A percentile compares a stretch with the other conserved stretches of the same genome.
phyloP scores from a whole-genome alignment of 2,113 vertebrate genomes.

The Ameiurus melas region DNA sequence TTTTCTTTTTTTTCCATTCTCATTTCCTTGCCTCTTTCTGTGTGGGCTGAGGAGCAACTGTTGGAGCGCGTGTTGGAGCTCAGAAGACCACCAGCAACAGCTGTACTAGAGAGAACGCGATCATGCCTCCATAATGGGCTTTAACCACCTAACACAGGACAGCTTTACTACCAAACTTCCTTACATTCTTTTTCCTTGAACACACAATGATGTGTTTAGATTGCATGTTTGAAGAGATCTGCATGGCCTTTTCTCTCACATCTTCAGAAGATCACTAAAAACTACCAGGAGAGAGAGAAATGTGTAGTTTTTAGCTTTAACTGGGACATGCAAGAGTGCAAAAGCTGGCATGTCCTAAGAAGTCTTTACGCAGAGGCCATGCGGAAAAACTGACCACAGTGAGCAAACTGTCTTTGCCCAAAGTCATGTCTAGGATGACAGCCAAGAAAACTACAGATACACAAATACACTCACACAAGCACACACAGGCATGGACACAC shows the following conservation, averaged over 20 bases:
- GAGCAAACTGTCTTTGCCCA: neutral
- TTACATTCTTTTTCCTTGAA: neutral
- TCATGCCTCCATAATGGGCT: neutral
- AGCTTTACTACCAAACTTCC: constrained; percentile 5
- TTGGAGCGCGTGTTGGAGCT: neutral
- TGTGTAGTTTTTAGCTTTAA: neutral
- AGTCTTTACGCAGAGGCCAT: constrained; percentile 13
- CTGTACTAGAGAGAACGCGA: constrained; percentile 34
- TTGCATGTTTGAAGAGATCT: neutral
- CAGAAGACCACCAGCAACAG: constrained; percentile 39
- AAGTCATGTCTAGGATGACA: constrained; percentile 28
- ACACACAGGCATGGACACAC: constrained; percentile 30
- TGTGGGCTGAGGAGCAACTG: constrained; percentile 50
- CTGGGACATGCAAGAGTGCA: neutral
- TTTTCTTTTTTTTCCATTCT: neutral
- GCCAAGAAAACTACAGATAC: neutral
- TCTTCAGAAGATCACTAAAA: neutral
- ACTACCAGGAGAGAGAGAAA: neutral
- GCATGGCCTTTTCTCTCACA: neutral
- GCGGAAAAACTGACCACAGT: constrained; percentile 39
- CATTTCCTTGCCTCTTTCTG: constrained; percentile 14
- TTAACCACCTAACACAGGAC: neutral
- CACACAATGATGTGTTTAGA: neutral
- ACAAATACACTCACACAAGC: constrained; percentile 20
- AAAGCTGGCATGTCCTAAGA: neutral